Base-by-base conservation (phyloP, 2,797 vertebrate species). In the Oreortyx pictus region DNA sequence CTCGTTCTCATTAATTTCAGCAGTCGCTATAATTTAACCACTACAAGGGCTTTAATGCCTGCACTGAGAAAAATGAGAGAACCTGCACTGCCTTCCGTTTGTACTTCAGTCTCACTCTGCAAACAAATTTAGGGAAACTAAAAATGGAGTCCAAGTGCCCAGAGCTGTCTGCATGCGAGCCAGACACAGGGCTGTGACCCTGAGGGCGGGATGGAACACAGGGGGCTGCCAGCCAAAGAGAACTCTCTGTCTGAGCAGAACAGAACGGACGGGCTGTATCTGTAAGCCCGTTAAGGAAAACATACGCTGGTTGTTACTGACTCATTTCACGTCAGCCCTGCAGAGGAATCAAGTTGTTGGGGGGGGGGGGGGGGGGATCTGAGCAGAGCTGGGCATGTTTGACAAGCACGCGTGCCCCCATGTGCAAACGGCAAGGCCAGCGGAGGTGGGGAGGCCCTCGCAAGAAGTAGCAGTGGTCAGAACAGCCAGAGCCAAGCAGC, bases 1-100 rank as follows among this genome's bases (percentile, higher is more conserved):
- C 43, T 86, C 35, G 31, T 37, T 66, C 50, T 79, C 56, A 56
- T 77, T 80, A 85, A 73, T 67, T 91, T 79, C 59, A 74, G 46
- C 64, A 93, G 56, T n/a, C 18, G 31, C 56, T 71, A 7, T 59
- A 96, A 83, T 83, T 79, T 93, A 72, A 56, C 31, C 0, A 0
- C 60, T 66, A 57, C 29, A 68, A 82, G 67, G 27, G 57, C 39
- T 78, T 60, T 61, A 73, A 78, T 86, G 52, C 37, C 14, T 6
- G 82, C 39, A 13, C 0, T 0, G 33, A 82, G 25, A 20, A 44
- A 73, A 86, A 43, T 3, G 14, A 72, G 61, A 76, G 6, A 93
- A 88, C 71, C 43, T n/a, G 44, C 8, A 11, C 44, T n/a, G n/a
- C 47, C 72, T 86, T 86, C 70, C 54, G 33, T 33, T 86, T 70